phyloP scores from a whole-genome alignment of 2,888 invertebrate genomes.

The Polia nebulosa region DNA sequence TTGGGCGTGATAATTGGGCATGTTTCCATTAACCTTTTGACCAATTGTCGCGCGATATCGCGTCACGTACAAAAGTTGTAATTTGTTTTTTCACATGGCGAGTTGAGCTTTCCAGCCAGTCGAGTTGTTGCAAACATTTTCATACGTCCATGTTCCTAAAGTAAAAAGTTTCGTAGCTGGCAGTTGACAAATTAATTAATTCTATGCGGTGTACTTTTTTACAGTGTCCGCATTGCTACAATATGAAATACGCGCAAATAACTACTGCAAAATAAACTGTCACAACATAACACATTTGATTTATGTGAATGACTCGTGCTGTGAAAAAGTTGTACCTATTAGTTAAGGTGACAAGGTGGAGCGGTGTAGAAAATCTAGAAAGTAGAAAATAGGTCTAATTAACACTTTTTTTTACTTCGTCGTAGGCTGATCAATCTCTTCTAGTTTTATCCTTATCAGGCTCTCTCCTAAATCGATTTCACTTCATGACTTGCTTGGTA shows the following conservation, averaged over 20 bases:
- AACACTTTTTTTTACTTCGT: background rate
- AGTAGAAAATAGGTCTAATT: constrained; percentile 34
- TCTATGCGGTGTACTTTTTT: constrained; percentile 39
- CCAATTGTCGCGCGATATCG: constrained; percentile 54
- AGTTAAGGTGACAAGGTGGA: constrained; percentile 15
- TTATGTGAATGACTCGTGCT: constrained; percentile 47
- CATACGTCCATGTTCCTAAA: constrained; percentile 26
- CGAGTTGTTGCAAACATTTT: constrained; percentile 42
- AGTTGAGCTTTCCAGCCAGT: constrained; percentile 18
- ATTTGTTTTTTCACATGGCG: constrained; percentile 41
- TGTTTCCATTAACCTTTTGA: constrained; percentile 53
- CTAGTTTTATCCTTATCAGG: background rate
- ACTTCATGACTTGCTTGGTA: background rate
- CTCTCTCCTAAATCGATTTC: constrained; percentile 17
- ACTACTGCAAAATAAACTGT: constrained; percentile 57
- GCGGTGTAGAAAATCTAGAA: constrained; percentile 31
- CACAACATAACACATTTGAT: constrained; percentile 58
- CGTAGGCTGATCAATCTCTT: background rate
- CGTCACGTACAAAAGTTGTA: constrained; percentile 54
- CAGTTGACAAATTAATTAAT: constrained; percentile 43
- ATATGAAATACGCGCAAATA: constrained; percentile 45
- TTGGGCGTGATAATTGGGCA: constrained; percentile 33
- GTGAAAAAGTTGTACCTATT: constrained; percentile 33
- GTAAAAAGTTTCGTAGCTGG: constrained; percentile 18
- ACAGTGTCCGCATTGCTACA: constrained; percentile 55